Evolutionary conservation across 64 coral and sea anemone genomes (phyloP).

Genomic region (Hydrozoanthus tunicans): DNA sequence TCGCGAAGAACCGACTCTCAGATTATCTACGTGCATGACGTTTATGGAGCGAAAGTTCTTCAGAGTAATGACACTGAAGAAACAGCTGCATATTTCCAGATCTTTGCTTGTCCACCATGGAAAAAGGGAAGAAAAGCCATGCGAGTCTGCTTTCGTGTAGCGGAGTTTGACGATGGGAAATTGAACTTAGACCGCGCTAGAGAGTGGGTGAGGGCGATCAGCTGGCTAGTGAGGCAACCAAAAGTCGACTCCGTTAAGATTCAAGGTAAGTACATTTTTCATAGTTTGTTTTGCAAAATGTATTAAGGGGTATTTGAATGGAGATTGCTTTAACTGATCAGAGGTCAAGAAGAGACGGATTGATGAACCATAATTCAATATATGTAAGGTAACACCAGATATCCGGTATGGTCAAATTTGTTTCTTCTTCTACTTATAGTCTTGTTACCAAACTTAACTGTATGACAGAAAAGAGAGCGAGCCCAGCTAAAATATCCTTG

Average conservation of each 20-base stretch:
- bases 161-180: constrained; percentile 45
- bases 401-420: no score
- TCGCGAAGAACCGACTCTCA: neutral
- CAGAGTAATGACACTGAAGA: constrained; percentile 31
- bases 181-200: constrained; percentile 50
- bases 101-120: constrained; percentile 73
- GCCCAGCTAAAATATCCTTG: no score
- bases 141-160: constrained; percentile 74
- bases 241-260: constrained; percentile 11
- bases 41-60: constrained; percentile 83
- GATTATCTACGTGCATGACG: constrained; percentile 56
- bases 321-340: no score
- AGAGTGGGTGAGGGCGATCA: constrained; percentile 76
- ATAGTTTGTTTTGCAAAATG: neutral
- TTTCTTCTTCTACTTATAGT: no score
- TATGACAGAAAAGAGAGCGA: no score
- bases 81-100: constrained; percentile 76
- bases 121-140: constrained; percentile 64
- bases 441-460: no score
- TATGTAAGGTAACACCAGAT: no score
- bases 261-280: constrained; percentile 43
- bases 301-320: neutral
- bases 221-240: constrained; percentile 76
- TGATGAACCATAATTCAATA: no score
- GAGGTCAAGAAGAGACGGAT: no score